phyloP scores from a whole-genome alignment of 2,888 invertebrate species.

The Microplitis deprimator region DNA sequence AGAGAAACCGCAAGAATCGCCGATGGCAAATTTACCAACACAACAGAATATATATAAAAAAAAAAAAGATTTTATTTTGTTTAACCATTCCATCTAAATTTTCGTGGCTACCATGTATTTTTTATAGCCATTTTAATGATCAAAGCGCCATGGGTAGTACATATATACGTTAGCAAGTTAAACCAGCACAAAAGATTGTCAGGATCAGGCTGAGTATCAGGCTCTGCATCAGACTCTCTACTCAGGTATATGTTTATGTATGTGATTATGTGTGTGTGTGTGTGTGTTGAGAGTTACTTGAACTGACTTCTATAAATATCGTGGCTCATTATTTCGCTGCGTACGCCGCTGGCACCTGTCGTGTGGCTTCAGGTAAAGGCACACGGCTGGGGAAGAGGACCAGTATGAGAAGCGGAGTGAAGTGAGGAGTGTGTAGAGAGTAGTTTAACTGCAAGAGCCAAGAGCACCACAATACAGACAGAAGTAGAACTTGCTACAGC shows the following conservation, averaged over 20 bases:
- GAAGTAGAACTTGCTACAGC: conserved; percentile 28
- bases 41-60: conserved; percentile 21
- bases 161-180: not conserved
- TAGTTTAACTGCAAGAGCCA: conserved; percentile 13
- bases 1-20: conserved; percentile 34
- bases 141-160: not conserved
- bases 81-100: conserved; percentile 21
- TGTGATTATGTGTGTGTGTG: not conserved
- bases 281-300: conserved; percentile 1
- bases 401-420: too few species aligned
- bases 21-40: conserved; percentile 5
- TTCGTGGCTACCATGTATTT: conserved; percentile 6
- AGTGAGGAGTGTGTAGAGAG: not conserved
- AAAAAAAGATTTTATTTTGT: conserved; percentile 10
- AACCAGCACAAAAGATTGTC: conserved; percentile 21
- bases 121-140: not conserved
- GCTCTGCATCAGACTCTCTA: not conserved
- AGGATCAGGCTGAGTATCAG: conserved; percentile 4
- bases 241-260: conserved; percentile 5
- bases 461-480: conserved; percentile 29
- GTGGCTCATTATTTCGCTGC: conserved; percentile 61
- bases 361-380: conserved; percentile 64
- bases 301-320: conserved; percentile 55
- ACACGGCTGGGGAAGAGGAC: too few species aligned
- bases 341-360: conserved; percentile 69